Conservation (phyloP, 2,797 vertebrate species). For the Squalus acanthias region DNA sequence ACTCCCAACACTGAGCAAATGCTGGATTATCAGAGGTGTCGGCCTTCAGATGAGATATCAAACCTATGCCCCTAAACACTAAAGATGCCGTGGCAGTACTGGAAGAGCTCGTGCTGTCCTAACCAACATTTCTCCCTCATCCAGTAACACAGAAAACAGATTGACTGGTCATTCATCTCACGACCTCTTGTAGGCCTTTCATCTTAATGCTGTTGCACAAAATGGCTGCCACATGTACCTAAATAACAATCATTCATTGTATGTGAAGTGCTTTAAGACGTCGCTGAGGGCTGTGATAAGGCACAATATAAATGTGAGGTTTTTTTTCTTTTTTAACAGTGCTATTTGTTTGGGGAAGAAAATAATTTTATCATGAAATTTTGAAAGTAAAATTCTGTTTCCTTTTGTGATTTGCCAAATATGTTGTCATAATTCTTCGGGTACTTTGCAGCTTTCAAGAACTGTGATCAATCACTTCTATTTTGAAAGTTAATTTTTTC, state of each 20-base stretch:
- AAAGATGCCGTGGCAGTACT: neutral
- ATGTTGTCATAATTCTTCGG: neutral
- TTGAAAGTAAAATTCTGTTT: neutral
- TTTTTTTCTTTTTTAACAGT: neutral
- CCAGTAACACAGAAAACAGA: neutral
- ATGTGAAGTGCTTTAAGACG: neutral
- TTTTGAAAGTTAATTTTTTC: slow-evolving; percentile 19
- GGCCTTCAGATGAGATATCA: neutral
- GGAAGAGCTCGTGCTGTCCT: neutral
- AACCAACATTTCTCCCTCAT: neutral
- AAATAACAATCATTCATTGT: neutral
- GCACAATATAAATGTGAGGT: neutral
- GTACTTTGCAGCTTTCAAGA: neutral
- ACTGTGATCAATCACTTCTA: neutral
- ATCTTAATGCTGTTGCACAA: neutral
- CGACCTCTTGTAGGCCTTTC: neutral
- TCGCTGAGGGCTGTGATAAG: neutral
- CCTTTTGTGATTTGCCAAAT: neutral
- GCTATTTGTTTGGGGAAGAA: neutral
- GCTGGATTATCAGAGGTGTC: neutral
- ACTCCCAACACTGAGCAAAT: neutral
- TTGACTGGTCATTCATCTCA: neutral
- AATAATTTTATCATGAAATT: neutral
- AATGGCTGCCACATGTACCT: neutral
- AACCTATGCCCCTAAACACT: neutral